phyloP scores from a whole-genome alignment of 2,113 vertebrate species.

The Oryzias woworae region DNA sequence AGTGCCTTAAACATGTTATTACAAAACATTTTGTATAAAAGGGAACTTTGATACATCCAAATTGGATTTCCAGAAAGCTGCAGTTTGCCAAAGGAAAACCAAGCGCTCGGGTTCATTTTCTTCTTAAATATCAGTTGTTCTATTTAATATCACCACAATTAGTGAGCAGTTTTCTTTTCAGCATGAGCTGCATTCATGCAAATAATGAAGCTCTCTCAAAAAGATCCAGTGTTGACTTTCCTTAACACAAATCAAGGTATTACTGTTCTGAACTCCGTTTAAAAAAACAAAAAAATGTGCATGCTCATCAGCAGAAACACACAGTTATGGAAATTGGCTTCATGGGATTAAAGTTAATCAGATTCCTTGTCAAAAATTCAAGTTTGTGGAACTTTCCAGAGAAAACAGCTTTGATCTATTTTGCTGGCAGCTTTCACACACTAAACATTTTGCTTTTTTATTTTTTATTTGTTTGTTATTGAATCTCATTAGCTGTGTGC shows the following conservation, averaged over 20 bases:
- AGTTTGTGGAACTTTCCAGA: neutral
- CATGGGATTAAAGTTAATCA: conserved; percentile 8
- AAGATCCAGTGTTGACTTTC: conserved; percentile 6
- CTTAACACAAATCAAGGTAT: conserved; percentile 2
- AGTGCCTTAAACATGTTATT: conserved; percentile 63
- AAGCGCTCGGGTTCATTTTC: conserved; percentile 10
- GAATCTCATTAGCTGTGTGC: neutral
- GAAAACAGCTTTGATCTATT: conserved; percentile 53
- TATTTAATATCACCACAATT: conserved; percentile 46
- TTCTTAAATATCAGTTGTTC: conserved; percentile 5
- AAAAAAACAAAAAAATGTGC: neutral
- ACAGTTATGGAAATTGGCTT: conserved; percentile 9
- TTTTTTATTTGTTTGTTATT: too few relatives aligned
- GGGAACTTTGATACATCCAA: conserved; percentile 60
- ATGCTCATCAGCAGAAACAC: neutral
- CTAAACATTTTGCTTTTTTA: conserved; percentile 18
- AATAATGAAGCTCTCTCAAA: conserved; percentile 12
- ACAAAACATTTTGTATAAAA: conserved; percentile 44
- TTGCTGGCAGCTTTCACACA: conserved; percentile 73
- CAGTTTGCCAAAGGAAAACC: conserved; percentile 73
- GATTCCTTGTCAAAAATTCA: neutral
- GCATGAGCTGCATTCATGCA: conserved; percentile 24
- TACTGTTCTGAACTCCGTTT: conserved; percentile 6
- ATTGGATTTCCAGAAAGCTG: conserved; percentile 46
- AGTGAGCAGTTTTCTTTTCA: conserved; percentile 47